These are phyloP conservation scores for Oscheius sp. DNA, from an alignment of 2,888 invertebrate genomes.

Conservation along the genomic window DNA sequence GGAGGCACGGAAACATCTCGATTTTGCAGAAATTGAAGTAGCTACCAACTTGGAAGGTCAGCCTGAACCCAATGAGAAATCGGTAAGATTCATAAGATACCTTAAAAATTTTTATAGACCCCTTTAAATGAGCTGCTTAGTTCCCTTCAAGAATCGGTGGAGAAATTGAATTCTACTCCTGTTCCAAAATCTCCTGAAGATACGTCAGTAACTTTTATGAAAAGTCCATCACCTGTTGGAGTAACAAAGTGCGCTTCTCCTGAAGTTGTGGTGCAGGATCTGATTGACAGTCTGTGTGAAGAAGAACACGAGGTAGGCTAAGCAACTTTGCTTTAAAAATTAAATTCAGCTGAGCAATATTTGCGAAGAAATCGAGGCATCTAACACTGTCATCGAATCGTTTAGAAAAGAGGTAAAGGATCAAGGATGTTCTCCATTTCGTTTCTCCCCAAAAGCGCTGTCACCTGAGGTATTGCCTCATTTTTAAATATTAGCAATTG, in stretches of 20 bases:
- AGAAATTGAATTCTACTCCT: background rate
- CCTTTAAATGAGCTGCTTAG: background rate
- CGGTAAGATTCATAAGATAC: background rate
- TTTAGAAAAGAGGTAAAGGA: constrained; percentile 12
- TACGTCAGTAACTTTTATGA: background rate
- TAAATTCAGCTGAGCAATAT: background rate
- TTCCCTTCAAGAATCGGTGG: constrained; percentile 3
- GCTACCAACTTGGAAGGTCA: background rate
- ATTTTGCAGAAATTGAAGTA: background rate
- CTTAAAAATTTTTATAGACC: background rate
- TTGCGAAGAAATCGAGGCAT: background rate
- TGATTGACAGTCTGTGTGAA: background rate
- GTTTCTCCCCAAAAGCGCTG: background rate
- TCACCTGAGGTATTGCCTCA: background rate
- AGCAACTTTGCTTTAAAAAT: background rate
- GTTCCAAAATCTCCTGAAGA: background rate
- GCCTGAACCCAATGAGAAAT: background rate
- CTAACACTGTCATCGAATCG: background rate
- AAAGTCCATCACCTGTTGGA: background rate
- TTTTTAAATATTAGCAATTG: too few species aligned
- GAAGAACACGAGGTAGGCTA: background rate
- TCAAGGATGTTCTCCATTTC: constrained; percentile 22
- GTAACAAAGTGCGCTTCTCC: constrained; percentile 2
- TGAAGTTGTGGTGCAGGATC: background rate
- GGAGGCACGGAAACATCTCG: constrained; percentile 14